Evolutionary conservation across 2,113 vertebrate genomes (phyloP).

Genomic region (Tachycineta bicolor): DNA sequence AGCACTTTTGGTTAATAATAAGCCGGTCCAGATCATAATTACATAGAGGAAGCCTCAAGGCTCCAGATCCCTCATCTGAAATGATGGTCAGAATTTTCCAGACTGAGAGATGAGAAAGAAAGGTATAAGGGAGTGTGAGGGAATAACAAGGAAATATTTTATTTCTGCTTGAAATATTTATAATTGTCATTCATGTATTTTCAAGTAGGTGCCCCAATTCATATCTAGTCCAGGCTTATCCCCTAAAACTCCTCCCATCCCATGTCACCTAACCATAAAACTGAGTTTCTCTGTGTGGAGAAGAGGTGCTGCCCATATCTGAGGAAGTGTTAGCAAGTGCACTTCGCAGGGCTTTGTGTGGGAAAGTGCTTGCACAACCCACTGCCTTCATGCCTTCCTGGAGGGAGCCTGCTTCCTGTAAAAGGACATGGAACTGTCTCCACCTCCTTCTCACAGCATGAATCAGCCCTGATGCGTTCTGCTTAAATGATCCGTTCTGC

Average conservation of each 20-base stretch:
- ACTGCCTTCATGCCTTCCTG: not conserved
- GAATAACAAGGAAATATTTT: not conserved
- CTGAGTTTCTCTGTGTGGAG: not conserved
- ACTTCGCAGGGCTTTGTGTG: not conserved
- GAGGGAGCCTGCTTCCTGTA: not conserved
- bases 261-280: not conserved
- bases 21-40: not conserved
- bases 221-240: not conserved
- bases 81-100: not conserved
- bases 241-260: not conserved
- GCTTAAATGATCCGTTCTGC: not conserved
- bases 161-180: not conserved
- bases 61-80: not conserved
- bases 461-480: fast-evolving
- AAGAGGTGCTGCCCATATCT: not conserved
- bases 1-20: not conserved
- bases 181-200: not conserved
- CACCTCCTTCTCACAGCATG: not conserved
- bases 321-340: not conserved
- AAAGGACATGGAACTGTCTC: not conserved
- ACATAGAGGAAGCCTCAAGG: not conserved
- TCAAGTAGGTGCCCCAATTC: not conserved
- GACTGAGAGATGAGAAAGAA: not conserved
- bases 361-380: not conserved
- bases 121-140: not conserved